Evolutionary conservation across 2,888 invertebrate genomes (phyloP), one percentile per base, ranked within the genome.

Genomic region (Caenorhabditis japonica): DNA sequence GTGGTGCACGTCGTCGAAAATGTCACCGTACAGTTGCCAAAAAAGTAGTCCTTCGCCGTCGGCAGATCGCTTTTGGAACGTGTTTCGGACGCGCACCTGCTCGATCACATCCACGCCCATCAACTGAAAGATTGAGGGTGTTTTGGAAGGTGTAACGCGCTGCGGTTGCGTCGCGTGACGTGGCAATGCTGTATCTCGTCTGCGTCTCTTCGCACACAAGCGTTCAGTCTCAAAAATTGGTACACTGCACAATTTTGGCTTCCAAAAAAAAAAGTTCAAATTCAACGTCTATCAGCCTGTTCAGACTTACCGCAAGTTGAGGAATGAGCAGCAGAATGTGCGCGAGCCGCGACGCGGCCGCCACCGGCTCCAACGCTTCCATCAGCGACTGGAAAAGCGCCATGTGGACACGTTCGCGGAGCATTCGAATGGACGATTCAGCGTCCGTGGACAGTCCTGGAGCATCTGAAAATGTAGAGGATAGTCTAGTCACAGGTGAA

Each of bases 21-120:
- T 83, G 71, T 84, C 84, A n/a, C 84, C 84, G 62, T 82, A 84
- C 23, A 84, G 77, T 62, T 85, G 80, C 75, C 68, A 82, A 75
- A 85, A 79, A 15, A 70, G 60, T 17, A 69, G 55, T 12, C 76
- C 75, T 19, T 74, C 66, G 7, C 69, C 62, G 30, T 64, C 69
- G 19, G 39, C 13, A 1, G 41, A 49, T 21, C 49, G 52, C 39
- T 59, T 58, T 15, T 47, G 58, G 71, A 75, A 82, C 8, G 80
- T 79, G 72, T 78, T 77, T 10, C 77, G 74, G 56, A 83, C 76
- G 8, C 82, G 79, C 12, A 84, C 80, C 47, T 85, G 83, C 60
- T 85, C 85, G 25, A 80, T 74, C 47, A 84, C 60, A 25, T 83
- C 83, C 15, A 79, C 66, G 15, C 81, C 80, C 69, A 84, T 75